Evolutionary conservation across 2,888 invertebrate species (phyloP).

Genomic region (Myathropa florea): DNA sequence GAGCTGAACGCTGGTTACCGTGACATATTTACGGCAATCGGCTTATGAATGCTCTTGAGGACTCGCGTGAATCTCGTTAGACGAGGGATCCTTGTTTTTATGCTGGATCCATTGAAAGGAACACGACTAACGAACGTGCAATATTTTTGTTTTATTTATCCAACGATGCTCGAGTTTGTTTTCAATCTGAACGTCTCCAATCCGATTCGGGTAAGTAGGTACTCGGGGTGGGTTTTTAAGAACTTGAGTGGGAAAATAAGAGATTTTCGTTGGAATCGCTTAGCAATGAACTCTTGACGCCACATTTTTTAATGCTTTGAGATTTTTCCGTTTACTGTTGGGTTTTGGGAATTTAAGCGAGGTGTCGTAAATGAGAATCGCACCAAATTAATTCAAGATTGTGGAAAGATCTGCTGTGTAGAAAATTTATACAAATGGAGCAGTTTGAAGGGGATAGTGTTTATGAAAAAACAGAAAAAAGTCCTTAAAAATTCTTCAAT

Average conservation of each 20-base stretch:
- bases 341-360: too few species aligned
- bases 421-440: too few species aligned
- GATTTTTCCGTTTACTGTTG: too few species aligned
- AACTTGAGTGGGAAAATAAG: not conserved
- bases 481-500: too few species aligned
- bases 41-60: not conserved
- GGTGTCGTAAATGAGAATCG: too few species aligned
- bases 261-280: not conserved
- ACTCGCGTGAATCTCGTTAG: not conserved
- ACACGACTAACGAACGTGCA: not conserved
- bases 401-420: too few species aligned
- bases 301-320: not conserved
- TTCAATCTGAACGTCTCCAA: not conserved
- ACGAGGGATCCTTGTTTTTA: not conserved
- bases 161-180: not conserved
- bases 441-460: too few species aligned
- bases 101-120: not conserved
- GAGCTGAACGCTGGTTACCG: not conserved
- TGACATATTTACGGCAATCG: conserved; percentile 21
- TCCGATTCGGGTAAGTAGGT: not conserved
- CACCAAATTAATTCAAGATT: too few species aligned
- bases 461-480: too few species aligned
- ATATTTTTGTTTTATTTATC: not conserved
- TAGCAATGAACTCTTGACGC: not conserved
- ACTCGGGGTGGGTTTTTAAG: not conserved